Conservation (phyloP, 2,113 vertebrate species). For the Dissostichus mawsoni region DNA sequence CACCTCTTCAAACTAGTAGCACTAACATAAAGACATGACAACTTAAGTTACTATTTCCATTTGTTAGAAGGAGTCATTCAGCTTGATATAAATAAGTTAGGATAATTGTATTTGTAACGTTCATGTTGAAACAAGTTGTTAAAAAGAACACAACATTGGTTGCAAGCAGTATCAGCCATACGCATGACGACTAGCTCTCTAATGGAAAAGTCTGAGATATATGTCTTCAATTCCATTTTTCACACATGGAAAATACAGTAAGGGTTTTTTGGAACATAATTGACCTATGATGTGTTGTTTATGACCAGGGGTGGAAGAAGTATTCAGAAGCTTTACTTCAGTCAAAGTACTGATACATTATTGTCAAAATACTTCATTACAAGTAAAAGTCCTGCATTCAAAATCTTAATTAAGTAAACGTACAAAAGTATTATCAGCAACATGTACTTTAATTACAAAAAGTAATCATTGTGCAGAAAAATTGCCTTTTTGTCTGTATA, state of each 20-base stretch:
- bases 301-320: too few relatives aligned
- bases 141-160: constrained; percentile 20
- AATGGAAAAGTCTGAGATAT: neutral
- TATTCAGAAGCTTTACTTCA: too few relatives aligned
- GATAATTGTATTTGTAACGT: neutral
- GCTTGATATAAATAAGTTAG: neutral
- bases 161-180: constrained; percentile 18
- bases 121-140: constrained; percentile 20
- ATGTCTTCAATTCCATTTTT: too few relatives aligned
- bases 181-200: constrained; percentile 1
- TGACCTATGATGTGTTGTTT: neutral
- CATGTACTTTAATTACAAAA: too few relatives aligned
- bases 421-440: too few relatives aligned
- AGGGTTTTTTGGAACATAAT: neutral
- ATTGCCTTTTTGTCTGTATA: too few relatives aligned
- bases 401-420: too few relatives aligned
- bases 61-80: neutral
- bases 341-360: too few relatives aligned
- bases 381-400: too few relatives aligned
- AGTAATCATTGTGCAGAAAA: too few relatives aligned
- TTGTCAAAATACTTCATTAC: too few relatives aligned
- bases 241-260: neutral
- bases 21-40: neutral
- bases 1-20: too few relatives aligned
- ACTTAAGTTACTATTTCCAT: neutral